phyloP scores from a whole-genome alignment of 2,797 vertebrate genomes.

The Okamejei kenojei region DNA sequence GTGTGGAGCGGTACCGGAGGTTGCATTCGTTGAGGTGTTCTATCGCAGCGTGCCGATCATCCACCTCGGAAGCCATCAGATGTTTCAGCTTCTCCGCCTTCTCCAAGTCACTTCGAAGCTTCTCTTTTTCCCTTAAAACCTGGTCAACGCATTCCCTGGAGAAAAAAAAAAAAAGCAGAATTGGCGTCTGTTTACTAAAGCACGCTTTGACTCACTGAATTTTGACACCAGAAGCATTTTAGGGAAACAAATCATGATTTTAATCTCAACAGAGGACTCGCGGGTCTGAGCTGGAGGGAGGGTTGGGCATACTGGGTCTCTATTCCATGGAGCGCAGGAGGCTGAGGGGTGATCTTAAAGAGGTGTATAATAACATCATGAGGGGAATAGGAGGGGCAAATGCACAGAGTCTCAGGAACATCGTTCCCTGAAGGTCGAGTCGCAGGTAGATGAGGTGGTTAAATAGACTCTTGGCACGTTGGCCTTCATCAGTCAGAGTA shows the following conservation, averaged over 20 bases:
- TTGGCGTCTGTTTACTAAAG: not conserved
- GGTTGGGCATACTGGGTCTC: too few species aligned
- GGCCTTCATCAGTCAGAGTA: too few species aligned
- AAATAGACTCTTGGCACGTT: too few species aligned
- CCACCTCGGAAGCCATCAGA: slow-evolving; percentile 82
- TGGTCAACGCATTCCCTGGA: slow-evolving; percentile 75
- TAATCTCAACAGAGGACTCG: too few species aligned
- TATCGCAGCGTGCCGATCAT: slow-evolving; percentile 83
- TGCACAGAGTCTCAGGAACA: too few species aligned
- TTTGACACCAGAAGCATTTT: not conserved
- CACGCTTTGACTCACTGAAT: not conserved
- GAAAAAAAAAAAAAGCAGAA: not conserved
- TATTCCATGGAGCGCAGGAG: too few species aligned
- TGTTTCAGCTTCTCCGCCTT: slow-evolving; percentile 82
- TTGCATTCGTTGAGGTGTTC: slow-evolving; percentile 79
- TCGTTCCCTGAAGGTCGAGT: too few species aligned
- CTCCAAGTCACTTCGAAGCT: slow-evolving; percentile 77
- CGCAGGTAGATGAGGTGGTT: too few species aligned
- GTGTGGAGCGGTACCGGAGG: slow-evolving; percentile 55
- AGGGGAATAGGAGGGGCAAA: too few species aligned
- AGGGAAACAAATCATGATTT: not conserved
- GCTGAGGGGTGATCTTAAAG: too few species aligned
- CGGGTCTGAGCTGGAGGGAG: too few species aligned
- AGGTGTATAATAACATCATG: too few species aligned
- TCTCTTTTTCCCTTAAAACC: slow-evolving; percentile 81